Base-by-base conservation (phyloP, 1,140 invertebrate species). In the Drosophila orena region DNA sequence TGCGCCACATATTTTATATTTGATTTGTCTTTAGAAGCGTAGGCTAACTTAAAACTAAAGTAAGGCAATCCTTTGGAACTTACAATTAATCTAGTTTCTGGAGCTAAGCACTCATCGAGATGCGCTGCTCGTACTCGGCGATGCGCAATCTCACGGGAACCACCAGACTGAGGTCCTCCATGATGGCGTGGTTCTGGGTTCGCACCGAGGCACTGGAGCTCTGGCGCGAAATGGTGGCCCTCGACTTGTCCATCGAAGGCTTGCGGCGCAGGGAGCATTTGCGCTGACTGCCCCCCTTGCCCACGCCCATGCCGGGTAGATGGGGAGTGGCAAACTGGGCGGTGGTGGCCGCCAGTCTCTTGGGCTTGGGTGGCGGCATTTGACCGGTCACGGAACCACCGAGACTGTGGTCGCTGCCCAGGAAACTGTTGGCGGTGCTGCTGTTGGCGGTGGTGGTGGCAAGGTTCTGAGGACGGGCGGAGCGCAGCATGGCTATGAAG, bases 91-190 rank as follows among this genome's bases (percentile, higher is more conserved):
- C 11, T 15, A 17, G 27, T 62, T 40, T 6, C 40, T 69, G 27
- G 10, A 20, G 40, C 54, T 27, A 84, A 22, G 72, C 77, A 46
- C 77, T 78, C 83, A 91, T 88, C 20, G 84, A 91, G 55, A 91
- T 91, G 57, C 89, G 89, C 27, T 89, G 69, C 56, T 91, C 89
- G 74, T 91, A 91, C 56, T 91, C 89, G 27, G 89, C 89, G 53
- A 91, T 85, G 55, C 89, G 89, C 52, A 91, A 53, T 56, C 80
- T 61, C 15, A 91, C 89, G 6, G 89, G 89, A 34, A 91, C 81
- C 22, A 91, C 89, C n/a, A 91, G 57, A 27, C 84, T 89, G 30
- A 91, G 62, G 59, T 91, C 89, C 78, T 91, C 89, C 89, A 91
- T 91, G 52, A 90, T 79, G 56, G 84, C 38, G 22, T 91, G 89